Conservation (phyloP, 2,797 vertebrate species). For the Poecilia wingei region DNA sequence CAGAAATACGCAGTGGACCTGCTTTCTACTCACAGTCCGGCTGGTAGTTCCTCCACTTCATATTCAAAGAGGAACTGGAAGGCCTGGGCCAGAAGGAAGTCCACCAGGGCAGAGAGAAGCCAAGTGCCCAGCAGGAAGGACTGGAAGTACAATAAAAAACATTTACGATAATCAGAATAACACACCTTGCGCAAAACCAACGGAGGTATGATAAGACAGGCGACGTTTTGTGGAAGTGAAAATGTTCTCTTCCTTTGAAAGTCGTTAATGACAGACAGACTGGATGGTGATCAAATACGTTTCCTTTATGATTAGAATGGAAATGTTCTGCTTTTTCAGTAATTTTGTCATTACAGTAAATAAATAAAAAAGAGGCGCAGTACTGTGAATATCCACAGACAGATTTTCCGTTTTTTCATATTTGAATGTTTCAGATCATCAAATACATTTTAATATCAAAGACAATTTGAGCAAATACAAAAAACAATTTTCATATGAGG, state of each 20-base stretch:
- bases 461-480: neutral
- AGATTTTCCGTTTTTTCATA: neutral
- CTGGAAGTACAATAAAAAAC: slow-evolving; percentile 69
- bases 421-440: neutral
- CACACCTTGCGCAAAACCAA: neutral
- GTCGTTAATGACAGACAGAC: neutral
- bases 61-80: slow-evolving; percentile 84
- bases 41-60: slow-evolving; percentile 88
- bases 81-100: slow-evolving; percentile 86
- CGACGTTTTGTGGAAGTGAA: slow-evolving; percentile 4
- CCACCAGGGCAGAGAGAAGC: slow-evolving; percentile 89
- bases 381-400: neutral
- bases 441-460: neutral
- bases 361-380: neutral
- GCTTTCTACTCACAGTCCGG: slow-evolving; percentile 90
- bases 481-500: neutral
- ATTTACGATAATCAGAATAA: neutral
- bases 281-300: neutral
- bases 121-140: slow-evolving; percentile 93
- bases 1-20: neutral
- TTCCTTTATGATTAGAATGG: neutral
- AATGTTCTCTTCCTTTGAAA: slow-evolving; percentile 8
- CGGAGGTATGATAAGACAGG: neutral
- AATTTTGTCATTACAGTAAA: neutral
- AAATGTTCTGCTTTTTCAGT: neutral